phyloP scores from a whole-genome alignment of 2,888 invertebrate species.

The Labia minor region DNA sequence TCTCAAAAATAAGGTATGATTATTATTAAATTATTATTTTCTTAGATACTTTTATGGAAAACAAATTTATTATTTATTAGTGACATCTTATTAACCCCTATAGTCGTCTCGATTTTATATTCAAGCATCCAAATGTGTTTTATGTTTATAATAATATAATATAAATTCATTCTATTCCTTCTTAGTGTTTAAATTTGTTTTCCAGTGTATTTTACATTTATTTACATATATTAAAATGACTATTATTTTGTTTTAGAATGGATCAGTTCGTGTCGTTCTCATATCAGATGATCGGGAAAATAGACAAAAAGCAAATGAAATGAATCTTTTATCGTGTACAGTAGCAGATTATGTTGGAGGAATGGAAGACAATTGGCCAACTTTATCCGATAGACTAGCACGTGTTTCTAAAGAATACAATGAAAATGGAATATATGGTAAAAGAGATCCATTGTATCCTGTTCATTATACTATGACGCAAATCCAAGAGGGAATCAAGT shows the following conservation, averaged over 20 bases:
- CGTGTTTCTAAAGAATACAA: slow-evolving; percentile 41
- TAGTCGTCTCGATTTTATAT: no score
- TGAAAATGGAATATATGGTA: slow-evolving; percentile 45
- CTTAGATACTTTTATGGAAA: no score
- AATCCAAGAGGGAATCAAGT: slow-evolving; percentile 68
- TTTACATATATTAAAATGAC: no score
- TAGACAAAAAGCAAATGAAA: slow-evolving; percentile 55
- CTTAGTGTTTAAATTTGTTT: no score
- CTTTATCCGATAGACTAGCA: slow-evolving; percentile 14
- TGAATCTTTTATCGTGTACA: slow-evolving; percentile 58
- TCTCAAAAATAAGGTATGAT: slow-evolving; percentile 37
- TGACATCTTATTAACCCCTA: no score
- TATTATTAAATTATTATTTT: no score
- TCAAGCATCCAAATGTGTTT: no score
- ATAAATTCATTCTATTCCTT: no score
- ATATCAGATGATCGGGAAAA: slow-evolving; percentile 78
- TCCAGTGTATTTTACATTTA: no score
- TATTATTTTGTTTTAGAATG: slow-evolving; percentile 23
- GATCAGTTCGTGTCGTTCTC: slow-evolving; percentile 54
- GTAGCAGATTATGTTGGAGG: slow-evolving; percentile 68
- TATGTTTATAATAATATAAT: no score
- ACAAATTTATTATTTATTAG: no score
- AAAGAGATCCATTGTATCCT: slow-evolving; percentile 62
- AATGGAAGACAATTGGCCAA: slow-evolving; percentile 40
- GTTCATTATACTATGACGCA: slow-evolving; percentile 70